Percentiles rank a stretch among this genome's conserved stretches.
Conservation (phyloP, 1,140 invertebrate genomes). For the Drosophila azteca region DNA sequence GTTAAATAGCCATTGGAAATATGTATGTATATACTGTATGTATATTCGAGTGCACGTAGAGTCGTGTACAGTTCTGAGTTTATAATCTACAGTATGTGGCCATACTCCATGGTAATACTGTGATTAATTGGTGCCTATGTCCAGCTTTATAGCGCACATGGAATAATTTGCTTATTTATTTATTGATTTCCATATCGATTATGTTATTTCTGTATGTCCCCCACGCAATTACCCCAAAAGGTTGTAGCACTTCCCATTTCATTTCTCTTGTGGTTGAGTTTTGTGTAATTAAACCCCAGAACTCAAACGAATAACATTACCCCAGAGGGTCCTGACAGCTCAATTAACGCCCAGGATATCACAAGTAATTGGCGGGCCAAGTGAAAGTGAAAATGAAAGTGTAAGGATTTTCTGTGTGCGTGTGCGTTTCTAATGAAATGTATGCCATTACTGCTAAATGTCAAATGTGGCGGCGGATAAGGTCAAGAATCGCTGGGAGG, state of each 20-base stretch:
- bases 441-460: slow-evolving; percentile 36
- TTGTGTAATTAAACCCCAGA: not conserved
- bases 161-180: slow-evolving; percentile 9
- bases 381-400: not conserved
- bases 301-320: not conserved
- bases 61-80: too few relatives aligned
- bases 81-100: too few relatives aligned
- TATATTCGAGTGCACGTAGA: too few relatives aligned
- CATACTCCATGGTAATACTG: not conserved
- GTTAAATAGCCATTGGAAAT: too few relatives aligned
- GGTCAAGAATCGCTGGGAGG: slow-evolving; percentile 2
- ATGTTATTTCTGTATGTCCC: slow-evolving; percentile 8
- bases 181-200: slow-evolving; percentile 14
- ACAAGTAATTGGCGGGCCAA: slow-evolving; percentile 35
- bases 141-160: not conserved
- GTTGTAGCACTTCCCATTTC: slow-evolving; percentile 31
- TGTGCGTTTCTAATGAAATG: slow-evolving; percentile 24
- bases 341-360: slow-evolving; percentile 31
- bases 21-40: too few relatives aligned
- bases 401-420: slow-evolving; percentile 26
- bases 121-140: not conserved
- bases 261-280: not conserved
- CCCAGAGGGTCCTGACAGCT: slow-evolving; percentile 29
- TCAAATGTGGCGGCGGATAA: slow-evolving; percentile 31
- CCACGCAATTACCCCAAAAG: slow-evolving; percentile 15